Conservation (phyloP, 2,888 invertebrate genomes). For the Adela reaumurella region DNA sequence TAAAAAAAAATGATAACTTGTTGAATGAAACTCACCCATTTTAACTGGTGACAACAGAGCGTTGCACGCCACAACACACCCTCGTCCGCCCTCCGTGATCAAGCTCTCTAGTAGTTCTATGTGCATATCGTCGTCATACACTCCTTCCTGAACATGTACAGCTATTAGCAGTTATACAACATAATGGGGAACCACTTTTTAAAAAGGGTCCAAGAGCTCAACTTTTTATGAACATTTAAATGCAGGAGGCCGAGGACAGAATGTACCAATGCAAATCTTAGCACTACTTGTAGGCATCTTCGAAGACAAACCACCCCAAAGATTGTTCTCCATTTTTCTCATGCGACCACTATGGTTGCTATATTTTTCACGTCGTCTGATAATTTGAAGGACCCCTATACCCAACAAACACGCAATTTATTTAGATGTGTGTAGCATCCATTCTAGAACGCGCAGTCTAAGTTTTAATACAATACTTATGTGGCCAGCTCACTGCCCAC, state of each 20-base stretch:
- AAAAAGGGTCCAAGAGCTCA: not conserved
- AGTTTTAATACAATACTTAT: too few species aligned
- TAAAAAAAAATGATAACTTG: not conserved
- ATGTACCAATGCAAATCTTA: not conserved
- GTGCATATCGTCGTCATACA: constrained; percentile 64
- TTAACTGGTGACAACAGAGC: constrained; percentile 63
- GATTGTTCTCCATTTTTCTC: too few species aligned
- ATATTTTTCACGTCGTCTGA: too few species aligned
- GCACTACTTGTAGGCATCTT: constrained; percentile 3
- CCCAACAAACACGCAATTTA: too few species aligned
- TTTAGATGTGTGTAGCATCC: too few species aligned
- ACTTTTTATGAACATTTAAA: not conserved
- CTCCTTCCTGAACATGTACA: constrained; percentile 68
- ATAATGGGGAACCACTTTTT: not conserved
- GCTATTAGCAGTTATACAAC: not conserved
- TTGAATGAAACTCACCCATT: constrained; percentile 44
- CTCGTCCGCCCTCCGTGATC: constrained; percentile 57
- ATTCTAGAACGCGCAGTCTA: too few species aligned
- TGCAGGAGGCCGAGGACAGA: not conserved
- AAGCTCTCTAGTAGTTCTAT: constrained; percentile 61
- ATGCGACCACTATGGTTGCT: too few species aligned
- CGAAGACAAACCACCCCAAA: too few species aligned
- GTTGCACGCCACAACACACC: constrained; percentile 63
- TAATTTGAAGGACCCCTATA: too few species aligned
- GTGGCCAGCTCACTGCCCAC: too few species aligned